Evolutionary conservation across 2,797 vertebrate species (phyloP).

Genomic region (Choloepus didactylus): DNA sequence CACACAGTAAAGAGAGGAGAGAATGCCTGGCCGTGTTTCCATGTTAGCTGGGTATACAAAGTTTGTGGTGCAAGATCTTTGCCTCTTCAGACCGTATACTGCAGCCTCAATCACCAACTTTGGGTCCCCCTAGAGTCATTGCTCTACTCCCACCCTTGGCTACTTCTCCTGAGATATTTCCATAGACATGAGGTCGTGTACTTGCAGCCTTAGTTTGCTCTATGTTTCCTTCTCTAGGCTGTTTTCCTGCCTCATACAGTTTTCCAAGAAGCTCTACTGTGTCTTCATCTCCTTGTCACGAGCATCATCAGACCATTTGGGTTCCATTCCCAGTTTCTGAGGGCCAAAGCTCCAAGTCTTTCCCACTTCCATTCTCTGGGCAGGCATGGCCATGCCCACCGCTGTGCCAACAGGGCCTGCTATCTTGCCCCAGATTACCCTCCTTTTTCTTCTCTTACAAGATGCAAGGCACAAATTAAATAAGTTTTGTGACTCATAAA

Average conservation of each 20-base stretch:
- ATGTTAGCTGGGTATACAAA: no score
- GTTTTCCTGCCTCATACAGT: not conserved
- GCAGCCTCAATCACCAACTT: accelerated
- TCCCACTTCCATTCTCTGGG: accelerated
- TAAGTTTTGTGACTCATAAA: not conserved
- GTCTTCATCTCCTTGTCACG: no score
- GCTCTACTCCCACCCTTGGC: not conserved
- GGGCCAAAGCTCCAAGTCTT: not conserved
- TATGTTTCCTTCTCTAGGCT: not conserved
- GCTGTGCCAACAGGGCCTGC: accelerated
- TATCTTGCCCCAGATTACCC: no score
- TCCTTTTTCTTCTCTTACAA: not conserved
- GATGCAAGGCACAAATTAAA: not conserved
- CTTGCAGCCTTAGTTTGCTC: not conserved
- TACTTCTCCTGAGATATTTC: no score
- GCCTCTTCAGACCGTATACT: not conserved
- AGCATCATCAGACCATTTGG: not conserved
- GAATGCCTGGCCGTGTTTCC: no score
- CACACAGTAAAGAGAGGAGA: not conserved
- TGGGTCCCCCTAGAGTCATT: accelerated
- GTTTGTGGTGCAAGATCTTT: accelerated
- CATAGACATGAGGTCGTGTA: accelerated
- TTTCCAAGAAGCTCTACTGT: not conserved
- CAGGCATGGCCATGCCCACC: accelerated
- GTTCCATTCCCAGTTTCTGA: not conserved